Evolutionary conservation across 2,797 vertebrate genomes (phyloP).

Genomic region (Paramormyrops hopkinsi): DNA sequence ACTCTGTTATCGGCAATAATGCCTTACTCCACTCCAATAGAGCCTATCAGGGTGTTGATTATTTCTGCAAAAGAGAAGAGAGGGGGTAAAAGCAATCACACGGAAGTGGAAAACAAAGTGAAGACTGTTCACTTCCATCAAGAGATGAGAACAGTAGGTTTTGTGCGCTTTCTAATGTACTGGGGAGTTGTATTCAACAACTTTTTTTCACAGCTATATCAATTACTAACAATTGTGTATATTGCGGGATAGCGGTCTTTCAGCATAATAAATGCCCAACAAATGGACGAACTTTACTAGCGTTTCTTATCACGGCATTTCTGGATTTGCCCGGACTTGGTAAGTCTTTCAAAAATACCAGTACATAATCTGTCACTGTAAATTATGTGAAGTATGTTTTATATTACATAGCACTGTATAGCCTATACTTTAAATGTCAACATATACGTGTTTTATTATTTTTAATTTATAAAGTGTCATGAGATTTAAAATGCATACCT

Average conservation of each 20-base stretch:
- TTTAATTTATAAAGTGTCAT: neutral
- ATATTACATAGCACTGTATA: neutral
- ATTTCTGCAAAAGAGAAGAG: slow-evolving; percentile 49
- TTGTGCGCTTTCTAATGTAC: neutral
- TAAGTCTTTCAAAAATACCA: slow-evolving; percentile 4
- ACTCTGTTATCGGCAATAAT: slow-evolving; percentile 51
- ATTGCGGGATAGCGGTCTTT: neutral
- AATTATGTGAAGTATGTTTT: neutral
- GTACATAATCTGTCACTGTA: neutral
- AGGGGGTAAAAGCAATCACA: slow-evolving; percentile 45
- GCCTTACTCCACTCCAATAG: slow-evolving; percentile 43
- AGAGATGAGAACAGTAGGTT: slow-evolving; percentile 35
- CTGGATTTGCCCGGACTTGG: neutral
- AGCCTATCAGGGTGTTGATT: slow-evolving; percentile 44
- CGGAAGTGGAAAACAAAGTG: slow-evolving; percentile 22
- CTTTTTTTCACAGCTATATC: neutral
- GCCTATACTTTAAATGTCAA: neutral
- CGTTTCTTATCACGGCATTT: neutral
- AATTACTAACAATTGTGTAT: neutral
- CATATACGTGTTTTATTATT: neutral
- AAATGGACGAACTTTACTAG: neutral
- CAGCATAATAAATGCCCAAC: neutral
- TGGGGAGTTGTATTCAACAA: slow-evolving; percentile 4
- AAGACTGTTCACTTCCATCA: slow-evolving; percentile 14
- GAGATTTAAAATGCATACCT: neutral